A percentile compares a stretch with the other conserved stretches of the same genome.
Evolutionary conservation across 2,888 invertebrate species (phyloP).

Genomic region (Acanthococcus lagerstroemiae): DNA sequence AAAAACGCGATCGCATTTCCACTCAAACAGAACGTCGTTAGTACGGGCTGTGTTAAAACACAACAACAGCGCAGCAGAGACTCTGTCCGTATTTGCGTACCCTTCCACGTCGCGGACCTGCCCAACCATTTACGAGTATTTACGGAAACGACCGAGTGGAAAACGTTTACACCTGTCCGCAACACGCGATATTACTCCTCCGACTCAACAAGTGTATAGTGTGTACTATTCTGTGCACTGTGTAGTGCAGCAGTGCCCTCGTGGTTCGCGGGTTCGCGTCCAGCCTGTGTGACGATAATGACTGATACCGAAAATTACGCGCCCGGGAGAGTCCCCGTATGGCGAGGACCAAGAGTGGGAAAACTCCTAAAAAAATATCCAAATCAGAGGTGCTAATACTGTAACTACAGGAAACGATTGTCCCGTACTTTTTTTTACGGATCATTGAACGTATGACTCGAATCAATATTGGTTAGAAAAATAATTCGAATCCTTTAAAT

Average conservation of each 20-base stretch:
- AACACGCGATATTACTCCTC: not conserved
- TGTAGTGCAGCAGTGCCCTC: no score
- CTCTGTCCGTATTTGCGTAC: not conserved
- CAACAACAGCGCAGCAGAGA: not conserved
- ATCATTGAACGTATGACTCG: no score
- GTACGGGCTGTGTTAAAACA: constrained; percentile 10
- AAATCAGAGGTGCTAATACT: no score
- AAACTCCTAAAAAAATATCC: no score
- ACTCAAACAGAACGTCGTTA: constrained; percentile 6
- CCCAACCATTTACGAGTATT: constrained; percentile 7
- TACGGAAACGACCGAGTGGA: constrained; percentile 11
- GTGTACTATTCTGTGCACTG: no score
- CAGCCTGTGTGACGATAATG: not conserved
- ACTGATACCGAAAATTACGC: not conserved
- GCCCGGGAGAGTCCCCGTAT: no score
- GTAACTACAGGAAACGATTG: no score
- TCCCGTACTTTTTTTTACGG: no score
- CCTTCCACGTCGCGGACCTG: constrained; percentile 16
- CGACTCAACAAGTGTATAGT: not conserved
- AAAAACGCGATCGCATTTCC: constrained; percentile 23
- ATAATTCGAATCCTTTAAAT: no score
- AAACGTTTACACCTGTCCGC: constrained; percentile 25
- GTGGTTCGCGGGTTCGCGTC: no score
- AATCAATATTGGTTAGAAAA: no score
- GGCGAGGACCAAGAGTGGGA: no score